A percentile compares a stretch with the other conserved stretches of the same genome.
Conservation (phyloP, 1,140 invertebrate genomes). For the Pollicipes pollicipes region DNA sequence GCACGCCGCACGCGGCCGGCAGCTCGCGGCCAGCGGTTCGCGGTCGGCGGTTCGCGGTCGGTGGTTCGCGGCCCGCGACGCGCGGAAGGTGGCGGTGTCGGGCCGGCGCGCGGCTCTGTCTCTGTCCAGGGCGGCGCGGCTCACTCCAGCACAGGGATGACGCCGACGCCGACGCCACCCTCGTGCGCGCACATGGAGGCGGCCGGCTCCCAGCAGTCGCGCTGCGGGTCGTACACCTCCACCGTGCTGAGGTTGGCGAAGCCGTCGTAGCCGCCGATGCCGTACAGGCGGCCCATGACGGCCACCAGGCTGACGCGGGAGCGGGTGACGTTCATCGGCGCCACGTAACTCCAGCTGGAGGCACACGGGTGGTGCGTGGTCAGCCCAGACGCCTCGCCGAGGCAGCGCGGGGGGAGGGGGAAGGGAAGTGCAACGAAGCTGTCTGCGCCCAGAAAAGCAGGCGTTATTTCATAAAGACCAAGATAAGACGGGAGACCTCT, state of each 20-base stretch:
- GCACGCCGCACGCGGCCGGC: no score
- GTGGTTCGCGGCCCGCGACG: no score
- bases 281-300: slow-evolving; percentile 72
- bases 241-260: slow-evolving; percentile 55
- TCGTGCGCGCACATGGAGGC: slow-evolving; percentile 67
- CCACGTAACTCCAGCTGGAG: slow-evolving; percentile 52
- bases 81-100: no score
- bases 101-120: no score
- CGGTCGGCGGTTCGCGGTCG: no score
- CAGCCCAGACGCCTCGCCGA: slow-evolving; percentile 7
- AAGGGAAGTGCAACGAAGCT: no score
- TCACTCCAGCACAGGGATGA: slow-evolving; percentile 38
- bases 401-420: background rate
- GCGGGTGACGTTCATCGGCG: slow-evolving; percentile 66
- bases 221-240: slow-evolving; percentile 56
- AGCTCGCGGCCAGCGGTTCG: no score
- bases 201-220: slow-evolving; percentile 52
- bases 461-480: no score
- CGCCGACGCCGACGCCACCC: slow-evolving; percentile 71
- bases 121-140: no score
- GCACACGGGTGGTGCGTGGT: no score
- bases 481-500: no score
- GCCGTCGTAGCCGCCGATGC: slow-evolving; percentile 63
- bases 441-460: no score
- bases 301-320: slow-evolving; percentile 67